Evolutionary conservation across 2,888 invertebrate genomes (phyloP).

Genomic region (Pediacus dermestoides): DNA sequence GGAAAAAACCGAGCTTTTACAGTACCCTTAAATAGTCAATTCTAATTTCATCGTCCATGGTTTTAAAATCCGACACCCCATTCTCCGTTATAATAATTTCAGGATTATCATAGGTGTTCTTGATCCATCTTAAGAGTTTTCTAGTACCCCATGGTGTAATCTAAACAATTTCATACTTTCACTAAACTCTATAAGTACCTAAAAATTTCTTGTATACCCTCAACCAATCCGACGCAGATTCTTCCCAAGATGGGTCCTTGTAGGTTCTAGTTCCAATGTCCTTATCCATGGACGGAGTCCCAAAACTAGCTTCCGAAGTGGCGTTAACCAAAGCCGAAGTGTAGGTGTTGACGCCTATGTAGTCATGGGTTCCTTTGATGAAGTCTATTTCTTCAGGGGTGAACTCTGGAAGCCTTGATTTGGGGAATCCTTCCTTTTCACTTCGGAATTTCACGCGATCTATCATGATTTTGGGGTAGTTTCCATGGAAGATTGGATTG

Average conservation of each 20-base stretch:
- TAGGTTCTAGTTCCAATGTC: slow-evolving; percentile 5
- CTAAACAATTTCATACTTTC: too few relatives aligned
- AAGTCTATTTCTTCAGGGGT: slow-evolving; percentile 57
- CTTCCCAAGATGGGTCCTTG: slow-evolving; percentile 9
- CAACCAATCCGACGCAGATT: slow-evolving; percentile 10
- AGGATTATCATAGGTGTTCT: slow-evolving; percentile 48
- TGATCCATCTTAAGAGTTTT: slow-evolving; percentile 54
- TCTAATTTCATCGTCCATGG: slow-evolving; percentile 51
- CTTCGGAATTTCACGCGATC: slow-evolving; percentile 57
- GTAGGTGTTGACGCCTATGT: slow-evolving; percentile 71
- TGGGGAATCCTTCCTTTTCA: slow-evolving; percentile 42
- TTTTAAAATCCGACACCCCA: slow-evolving; percentile 52
- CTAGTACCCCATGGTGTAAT: slow-evolving; percentile 59
- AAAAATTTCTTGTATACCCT: not conserved
- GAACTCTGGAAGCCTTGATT: slow-evolving; percentile 62
- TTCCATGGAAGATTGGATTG: slow-evolving; percentile 61
- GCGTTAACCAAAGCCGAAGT: slow-evolving; percentile 53
- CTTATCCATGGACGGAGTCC: slow-evolving; percentile 13
- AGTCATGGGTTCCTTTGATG: slow-evolving; percentile 64
- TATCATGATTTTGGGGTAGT: slow-evolving; percentile 66
- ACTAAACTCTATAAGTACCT: slow-evolving; percentile 23
- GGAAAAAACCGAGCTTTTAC: too few relatives aligned
- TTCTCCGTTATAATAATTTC: slow-evolving; percentile 58
- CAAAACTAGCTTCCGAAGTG: slow-evolving; percentile 1
- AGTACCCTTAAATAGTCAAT: slow-evolving; percentile 44